Base-by-base conservation (phyloP, 1,140 invertebrate species). In the Marisa cornuarietis region DNA sequence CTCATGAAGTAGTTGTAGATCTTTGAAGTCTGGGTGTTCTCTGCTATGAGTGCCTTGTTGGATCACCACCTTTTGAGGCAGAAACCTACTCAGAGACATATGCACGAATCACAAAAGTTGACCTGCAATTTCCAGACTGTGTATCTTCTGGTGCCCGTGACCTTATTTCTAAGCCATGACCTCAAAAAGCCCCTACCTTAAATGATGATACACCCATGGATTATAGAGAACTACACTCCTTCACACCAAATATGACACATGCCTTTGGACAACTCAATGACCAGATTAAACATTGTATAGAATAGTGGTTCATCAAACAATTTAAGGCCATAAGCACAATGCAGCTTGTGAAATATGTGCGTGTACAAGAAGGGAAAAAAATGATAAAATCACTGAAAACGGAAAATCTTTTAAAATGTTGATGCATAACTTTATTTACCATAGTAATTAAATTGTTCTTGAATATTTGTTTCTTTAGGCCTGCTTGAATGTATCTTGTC, bases 21-120 rank as follows among this genome's bases (percentile, higher is more conserved):
- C 92, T 97, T 26, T 99, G 97, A 97, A 96, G 96, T 87, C 92
- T 98, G 58, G 97, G 97, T 10, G 95, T 99, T 14, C 91, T 98
- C 0, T 96, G 95, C 85, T 99, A 96, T 85, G 97, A 99, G 90
- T 94, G 97, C 85, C 90, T 99, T 16, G 95, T 96, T 26, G 97
- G 97, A 0, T 92, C 95, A 76, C 96, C 97, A 20, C 97, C 97
- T 22, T 99, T 99, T 92, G 95, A 96, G 88, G 93, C 95, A 76
- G 93, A 94, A 63, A 93, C 92, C 5, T 92, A 94, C 77, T 93
- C 95, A 79, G 94, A 95, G 81, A 98, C 97, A 8, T 98, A 97
- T 90, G 92, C 92, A 77, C 95, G 94, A 85, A 99, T 99, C 71
- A 93, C 93, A 71, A 94, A 94, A 90, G 95, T 94, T 2, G 94